Evolutionary conservation across 1,140 invertebrate genomes (phyloP).

Genomic region (Penaeus japonicus): DNA sequence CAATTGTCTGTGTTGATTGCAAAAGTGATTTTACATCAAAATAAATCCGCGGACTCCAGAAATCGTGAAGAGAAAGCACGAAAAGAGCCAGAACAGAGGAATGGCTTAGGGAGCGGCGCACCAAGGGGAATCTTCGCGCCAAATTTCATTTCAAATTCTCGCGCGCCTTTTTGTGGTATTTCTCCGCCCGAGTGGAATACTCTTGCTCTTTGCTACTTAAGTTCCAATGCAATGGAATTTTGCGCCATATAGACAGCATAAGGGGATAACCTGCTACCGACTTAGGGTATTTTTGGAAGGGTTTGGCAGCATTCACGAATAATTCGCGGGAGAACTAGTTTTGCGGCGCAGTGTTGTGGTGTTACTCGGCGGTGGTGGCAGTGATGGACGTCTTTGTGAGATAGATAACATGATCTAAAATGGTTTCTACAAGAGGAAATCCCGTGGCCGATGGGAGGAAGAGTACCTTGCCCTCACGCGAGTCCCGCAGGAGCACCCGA

Average conservation of each 20-base stretch:
- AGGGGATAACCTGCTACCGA: too few relatives aligned
- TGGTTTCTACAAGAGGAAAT: constrained; percentile 40
- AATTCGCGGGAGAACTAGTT: too few relatives aligned
- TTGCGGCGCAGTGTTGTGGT: background rate
- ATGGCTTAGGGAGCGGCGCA: too few relatives aligned
- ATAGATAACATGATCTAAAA: background rate
- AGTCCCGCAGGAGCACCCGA: constrained; percentile 15
- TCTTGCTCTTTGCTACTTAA: background rate
- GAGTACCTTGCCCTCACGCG: constrained; percentile 19
- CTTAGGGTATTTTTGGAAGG: too few relatives aligned
- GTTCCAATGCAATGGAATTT: background rate
- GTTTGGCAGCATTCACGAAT: too few relatives aligned
- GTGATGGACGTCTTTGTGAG: constrained; percentile 9
- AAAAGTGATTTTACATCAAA: too few relatives aligned
- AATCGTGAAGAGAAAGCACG: too few relatives aligned
- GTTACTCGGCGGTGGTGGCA: background rate
- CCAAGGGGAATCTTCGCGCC: background rate
- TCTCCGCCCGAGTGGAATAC: background rate
- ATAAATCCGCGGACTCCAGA: too few relatives aligned
- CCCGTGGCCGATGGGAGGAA: constrained; percentile 21
- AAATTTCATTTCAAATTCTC: constrained; percentile 3
- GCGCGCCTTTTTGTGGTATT: background rate
- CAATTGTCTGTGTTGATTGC: too few relatives aligned
- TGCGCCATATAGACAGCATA: too few relatives aligned
- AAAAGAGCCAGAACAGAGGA: too few relatives aligned